Percentiles rank a stretch among this genome's conserved stretches.
These are phyloP conservation scores for Hyposmocoma kahamanoa DNA, from an alignment of 1,140 invertebrate species.

Conservation along the genomic window DNA sequence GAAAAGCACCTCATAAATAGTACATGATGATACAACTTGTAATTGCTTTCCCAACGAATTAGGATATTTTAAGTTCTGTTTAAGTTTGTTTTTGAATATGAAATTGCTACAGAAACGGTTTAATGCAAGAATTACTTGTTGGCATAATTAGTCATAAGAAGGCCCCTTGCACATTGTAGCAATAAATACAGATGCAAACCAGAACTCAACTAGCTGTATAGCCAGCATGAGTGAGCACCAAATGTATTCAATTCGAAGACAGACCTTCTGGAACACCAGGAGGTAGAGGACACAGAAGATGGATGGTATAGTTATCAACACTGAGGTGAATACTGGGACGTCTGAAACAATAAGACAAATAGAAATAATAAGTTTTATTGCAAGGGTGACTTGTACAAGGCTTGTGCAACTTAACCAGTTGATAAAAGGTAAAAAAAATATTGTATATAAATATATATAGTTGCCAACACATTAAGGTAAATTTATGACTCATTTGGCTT, in stretches of 20 bases:
- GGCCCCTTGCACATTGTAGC: slow-evolving; percentile 81
- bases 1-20: too few relatives aligned
- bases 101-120: too few relatives aligned
- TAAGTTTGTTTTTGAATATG: too few relatives aligned
- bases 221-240: slow-evolving; percentile 87
- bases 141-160: slow-evolving; percentile 60
- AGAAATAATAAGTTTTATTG: too few relatives aligned
- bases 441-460: slow-evolving; percentile 2
- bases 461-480: not conserved
- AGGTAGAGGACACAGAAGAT: slow-evolving; percentile 87
- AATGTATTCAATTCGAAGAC: slow-evolving; percentile 88
- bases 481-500: too few relatives aligned
- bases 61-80: too few relatives aligned
- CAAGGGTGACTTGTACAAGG: too few relatives aligned
- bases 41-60: too few relatives aligned
- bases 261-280: slow-evolving; percentile 88
- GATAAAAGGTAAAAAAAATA: slow-evolving; percentile 5
- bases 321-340: slow-evolving; percentile 84
- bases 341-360: slow-evolving; percentile 60
- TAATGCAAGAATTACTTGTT: too few relatives aligned
- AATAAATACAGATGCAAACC: slow-evolving; percentile 84
- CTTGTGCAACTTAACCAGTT: too few relatives aligned
- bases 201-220: slow-evolving; percentile 83
- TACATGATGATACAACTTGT: too few relatives aligned
- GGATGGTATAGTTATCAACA: slow-evolving; percentile 87